Conservation (phyloP, 2,888 invertebrate genomes). For the Hofmannophila pseudospretella region DNA sequence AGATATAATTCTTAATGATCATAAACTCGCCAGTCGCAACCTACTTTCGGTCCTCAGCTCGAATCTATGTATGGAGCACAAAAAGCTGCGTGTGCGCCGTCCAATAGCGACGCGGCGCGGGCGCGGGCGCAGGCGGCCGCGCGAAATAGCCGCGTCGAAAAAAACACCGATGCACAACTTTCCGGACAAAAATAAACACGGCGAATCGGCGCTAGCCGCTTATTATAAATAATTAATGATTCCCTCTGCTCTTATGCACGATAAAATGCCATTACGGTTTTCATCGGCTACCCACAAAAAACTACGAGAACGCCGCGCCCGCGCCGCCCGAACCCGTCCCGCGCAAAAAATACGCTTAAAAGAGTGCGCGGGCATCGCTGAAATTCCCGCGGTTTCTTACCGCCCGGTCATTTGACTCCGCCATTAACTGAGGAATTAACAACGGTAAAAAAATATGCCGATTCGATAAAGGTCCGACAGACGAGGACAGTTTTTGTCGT, state of each 20-base stretch:
- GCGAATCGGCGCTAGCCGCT: conserved; percentile 68
- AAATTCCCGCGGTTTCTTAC: conserved; percentile 73
- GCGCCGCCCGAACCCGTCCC: conserved; percentile 58
- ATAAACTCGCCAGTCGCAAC: conserved; percentile 38
- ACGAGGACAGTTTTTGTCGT: conserved; percentile 59
- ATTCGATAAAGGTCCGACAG: conserved; percentile 65
- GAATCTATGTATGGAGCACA: conserved; percentile 7
- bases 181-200: conserved; percentile 51
- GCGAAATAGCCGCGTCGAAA: conserved; percentile 41
- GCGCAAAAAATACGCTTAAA: conserved; percentile 67
- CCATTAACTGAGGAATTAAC: conserved; percentile 76
- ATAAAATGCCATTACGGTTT: conserved; percentile 78
- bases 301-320: conserved; percentile 62
- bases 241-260: conserved; percentile 73
- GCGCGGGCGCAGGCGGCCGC: conserved; percentile 13
- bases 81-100: conserved; percentile 11
- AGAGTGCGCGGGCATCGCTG: conserved; percentile 71
- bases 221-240: conserved; percentile 79
- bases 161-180: conserved; percentile 35
- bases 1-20: too few relatives aligned
- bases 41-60: conserved; percentile 21
- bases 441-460: conserved; percentile 59
- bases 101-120: not conserved
- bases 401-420: conserved; percentile 70
- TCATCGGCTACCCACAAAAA: conserved; percentile 70